Evolutionary conservation across 2,888 invertebrate genomes (phyloP).

Genomic region (Acanthosepion esculentum): DNA sequence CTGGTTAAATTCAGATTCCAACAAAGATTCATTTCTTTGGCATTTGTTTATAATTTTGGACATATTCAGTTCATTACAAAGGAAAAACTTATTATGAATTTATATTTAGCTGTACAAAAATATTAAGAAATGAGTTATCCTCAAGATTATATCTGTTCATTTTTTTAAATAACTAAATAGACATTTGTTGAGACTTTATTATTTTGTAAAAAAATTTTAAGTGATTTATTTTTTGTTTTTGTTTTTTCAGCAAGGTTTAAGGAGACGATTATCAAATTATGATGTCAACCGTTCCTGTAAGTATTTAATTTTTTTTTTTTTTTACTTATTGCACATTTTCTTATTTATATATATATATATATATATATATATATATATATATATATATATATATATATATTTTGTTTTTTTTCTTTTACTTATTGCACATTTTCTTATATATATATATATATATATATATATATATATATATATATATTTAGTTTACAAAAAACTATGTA

Average conservation of each 20-base stretch:
- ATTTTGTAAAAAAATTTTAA: neutral
- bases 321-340: neutral
- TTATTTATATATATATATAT: no score
- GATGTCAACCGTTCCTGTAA: conserved; percentile 50
- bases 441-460: no score
- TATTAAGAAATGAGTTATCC: neutral
- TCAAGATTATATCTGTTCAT: neutral
- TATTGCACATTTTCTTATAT: no score
- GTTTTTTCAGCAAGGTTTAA: conserved; percentile 67
- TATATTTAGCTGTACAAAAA: neutral
- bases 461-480: no score
- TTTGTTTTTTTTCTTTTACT: no score
- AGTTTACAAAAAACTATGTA: no score
- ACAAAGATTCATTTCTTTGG: neutral
- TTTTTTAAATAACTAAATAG: neutral
- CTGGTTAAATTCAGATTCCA: no score
- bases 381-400: no score
- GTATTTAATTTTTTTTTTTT: conserved; percentile 36
- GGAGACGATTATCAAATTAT: conserved; percentile 57
- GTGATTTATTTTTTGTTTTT: neutral
- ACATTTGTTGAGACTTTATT: neutral
- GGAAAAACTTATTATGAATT: neutral
- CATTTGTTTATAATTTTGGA: neutral
- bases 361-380: no score
- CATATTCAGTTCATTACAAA: neutral